Conservation (phyloP, 1,140 invertebrate species). For the Drosophila takahashii region DNA sequence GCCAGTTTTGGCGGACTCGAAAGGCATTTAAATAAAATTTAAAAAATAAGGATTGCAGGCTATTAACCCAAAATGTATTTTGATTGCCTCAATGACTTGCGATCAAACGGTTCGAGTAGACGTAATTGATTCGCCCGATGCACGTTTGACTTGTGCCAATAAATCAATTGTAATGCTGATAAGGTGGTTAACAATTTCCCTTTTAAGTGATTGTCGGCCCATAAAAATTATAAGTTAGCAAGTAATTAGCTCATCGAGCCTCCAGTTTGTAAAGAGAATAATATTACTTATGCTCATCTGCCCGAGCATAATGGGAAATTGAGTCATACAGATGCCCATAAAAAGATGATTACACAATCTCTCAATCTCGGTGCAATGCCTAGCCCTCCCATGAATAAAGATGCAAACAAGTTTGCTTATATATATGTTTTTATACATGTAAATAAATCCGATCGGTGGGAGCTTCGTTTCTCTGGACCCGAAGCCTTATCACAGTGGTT, state of each 20-base stretch:
- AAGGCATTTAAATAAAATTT: conserved; percentile 19
- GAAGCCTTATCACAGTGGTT: conserved; percentile 53
- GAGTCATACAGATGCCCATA: conserved; percentile 1
- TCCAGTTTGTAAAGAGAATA: conserved; percentile 7
- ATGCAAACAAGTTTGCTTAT: conserved; percentile 23
- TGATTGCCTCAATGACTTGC: conserved; percentile 35
- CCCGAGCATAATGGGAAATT: conserved; percentile 3
- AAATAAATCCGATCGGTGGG: background rate
- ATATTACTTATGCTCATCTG: conserved; percentile 19
- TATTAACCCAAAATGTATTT: conserved; percentile 47
- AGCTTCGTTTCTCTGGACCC: conserved; percentile 18
- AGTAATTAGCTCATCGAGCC: conserved; percentile 15
- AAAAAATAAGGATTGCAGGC: conserved; percentile 6
- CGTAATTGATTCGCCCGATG: conserved; percentile 34
- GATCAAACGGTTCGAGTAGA: conserved; percentile 31
- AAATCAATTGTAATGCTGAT: conserved; percentile 65
- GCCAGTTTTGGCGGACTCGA: background rate
- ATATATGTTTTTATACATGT: background rate
- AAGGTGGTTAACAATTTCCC: conserved; percentile 30
- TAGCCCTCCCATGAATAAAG: conserved; percentile 32
- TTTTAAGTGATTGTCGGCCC: conserved; percentile 17
- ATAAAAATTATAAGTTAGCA: conserved; percentile 10
- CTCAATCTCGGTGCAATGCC: conserved; percentile 1
- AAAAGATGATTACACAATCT: conserved; percentile 9
- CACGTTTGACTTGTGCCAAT: conserved; percentile 51